Percentiles rank a stretch among this genome's conserved stretches.
These are phyloP conservation scores for Neofelis nebulosa DNA, from an alignment of 2,113 vertebrate genomes.

Conservation along the genomic window DNA sequence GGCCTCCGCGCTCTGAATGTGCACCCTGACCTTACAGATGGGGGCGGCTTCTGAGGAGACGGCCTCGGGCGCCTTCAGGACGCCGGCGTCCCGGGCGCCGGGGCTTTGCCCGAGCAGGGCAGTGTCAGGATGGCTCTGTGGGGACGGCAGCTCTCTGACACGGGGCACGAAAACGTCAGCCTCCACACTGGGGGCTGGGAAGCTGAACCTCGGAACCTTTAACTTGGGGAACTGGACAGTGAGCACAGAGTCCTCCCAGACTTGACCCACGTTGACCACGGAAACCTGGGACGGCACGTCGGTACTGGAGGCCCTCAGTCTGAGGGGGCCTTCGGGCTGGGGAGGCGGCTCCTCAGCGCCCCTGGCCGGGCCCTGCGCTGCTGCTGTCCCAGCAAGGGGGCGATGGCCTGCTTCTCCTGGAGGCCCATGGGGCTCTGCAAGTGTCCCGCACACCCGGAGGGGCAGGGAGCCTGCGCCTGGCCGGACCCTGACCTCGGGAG, in stretches of 20 bases:
- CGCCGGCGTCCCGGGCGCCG: not conserved
- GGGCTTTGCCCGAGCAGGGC: not conserved
- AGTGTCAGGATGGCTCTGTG: not conserved
- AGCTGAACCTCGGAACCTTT: slow-evolving; percentile 81
- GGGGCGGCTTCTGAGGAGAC: slow-evolving; percentile 14
- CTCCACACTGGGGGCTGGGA: slow-evolving; percentile 66
- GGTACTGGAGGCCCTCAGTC: not conserved
- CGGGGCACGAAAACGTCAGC: slow-evolving; percentile 74
- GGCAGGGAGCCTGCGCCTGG: not conserved
- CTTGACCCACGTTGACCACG: not conserved
- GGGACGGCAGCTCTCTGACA: slow-evolving; percentile 34
- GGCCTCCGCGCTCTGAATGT: slow-evolving; percentile 41
- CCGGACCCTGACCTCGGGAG: not conserved
- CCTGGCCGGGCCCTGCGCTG: not conserved
- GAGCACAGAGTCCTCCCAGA: slow-evolving; percentile 69
- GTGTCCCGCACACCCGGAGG: accelerated
- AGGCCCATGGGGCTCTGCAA: slow-evolving; percentile 1
- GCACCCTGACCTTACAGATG: slow-evolving; percentile 68
- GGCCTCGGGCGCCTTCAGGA: slow-evolving; percentile 71
- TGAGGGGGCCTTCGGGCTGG: slow-evolving; percentile 39
- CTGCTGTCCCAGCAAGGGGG: not conserved
- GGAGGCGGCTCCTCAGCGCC: not conserved
- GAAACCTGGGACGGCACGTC: not conserved
- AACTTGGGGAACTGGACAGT: slow-evolving; percentile 81
- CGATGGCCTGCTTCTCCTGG: accelerated